Evolutionary conservation across 2,797 vertebrate genomes (phyloP).

Genomic region (Anguilla obscura): DNA sequence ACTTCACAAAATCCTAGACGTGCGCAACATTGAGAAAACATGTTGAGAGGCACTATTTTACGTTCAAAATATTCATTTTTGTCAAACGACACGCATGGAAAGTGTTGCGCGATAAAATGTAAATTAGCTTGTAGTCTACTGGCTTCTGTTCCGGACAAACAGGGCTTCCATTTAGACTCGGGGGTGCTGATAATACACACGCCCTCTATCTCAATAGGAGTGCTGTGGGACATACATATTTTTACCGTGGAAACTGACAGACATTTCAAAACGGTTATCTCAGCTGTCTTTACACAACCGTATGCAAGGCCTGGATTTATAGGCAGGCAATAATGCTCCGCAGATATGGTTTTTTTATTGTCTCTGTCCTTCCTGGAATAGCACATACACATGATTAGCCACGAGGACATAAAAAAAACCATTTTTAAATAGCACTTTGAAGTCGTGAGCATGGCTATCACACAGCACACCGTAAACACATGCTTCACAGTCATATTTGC

Average conservation of each 20-base stretch:
- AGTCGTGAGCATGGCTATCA: conserved; percentile 15
- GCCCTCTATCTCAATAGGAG: neutral
- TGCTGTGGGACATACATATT: neutral
- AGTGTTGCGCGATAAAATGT: neutral
- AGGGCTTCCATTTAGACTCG: neutral
- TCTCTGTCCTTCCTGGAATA: conserved; percentile 10
- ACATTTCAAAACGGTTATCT: neutral
- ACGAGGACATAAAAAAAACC: conserved; percentile 11
- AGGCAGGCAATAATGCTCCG: conserved; percentile 11
- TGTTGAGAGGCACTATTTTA: neutral
- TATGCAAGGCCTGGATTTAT: conserved; percentile 1
- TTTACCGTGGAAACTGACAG: conserved; percentile 32
- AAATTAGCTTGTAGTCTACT: neutral
- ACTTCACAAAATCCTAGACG: neutral
- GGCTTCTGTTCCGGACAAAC: neutral
- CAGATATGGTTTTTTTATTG: conserved; percentile 9
- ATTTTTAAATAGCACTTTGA: conserved; percentile 21
- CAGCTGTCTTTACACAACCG: neutral
- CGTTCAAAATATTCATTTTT: neutral
- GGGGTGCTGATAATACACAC: neutral
- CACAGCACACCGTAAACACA: conserved; percentile 34
- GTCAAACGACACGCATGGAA: neutral
- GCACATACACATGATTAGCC: conserved; percentile 21
- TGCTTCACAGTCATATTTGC: conserved; percentile 23
- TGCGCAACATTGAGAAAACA: neutral